Percentiles rank a stretch among this genome's conserved stretches.
These are phyloP conservation scores for Acrocyrtus sp. DNA, from an alignment of 2,888 invertebrate genomes.

Conservation along the genomic window DNA sequence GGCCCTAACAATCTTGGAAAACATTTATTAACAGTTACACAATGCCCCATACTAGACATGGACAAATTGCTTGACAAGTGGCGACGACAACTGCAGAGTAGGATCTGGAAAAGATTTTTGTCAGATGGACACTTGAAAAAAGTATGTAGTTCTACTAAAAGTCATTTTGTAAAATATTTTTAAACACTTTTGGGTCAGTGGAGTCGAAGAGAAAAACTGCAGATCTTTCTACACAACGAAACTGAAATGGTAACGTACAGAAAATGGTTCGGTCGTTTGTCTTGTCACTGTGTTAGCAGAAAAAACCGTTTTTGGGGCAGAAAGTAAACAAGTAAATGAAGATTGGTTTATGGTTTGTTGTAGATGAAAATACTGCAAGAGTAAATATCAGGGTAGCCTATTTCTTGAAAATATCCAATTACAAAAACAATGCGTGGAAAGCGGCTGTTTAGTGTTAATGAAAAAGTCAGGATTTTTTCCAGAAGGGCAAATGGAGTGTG, in stretches of 20 bases:
- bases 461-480: slow-evolving; percentile 1
- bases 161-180: no score
- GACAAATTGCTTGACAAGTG: slow-evolving; percentile 34
- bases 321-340: slow-evolving; percentile 32
- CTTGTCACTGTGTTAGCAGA: no score
- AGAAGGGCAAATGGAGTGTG: slow-evolving; percentile 15
- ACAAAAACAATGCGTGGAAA: slow-evolving; percentile 20
- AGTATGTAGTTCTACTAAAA: no score
- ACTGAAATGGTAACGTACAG: no score
- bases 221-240: no score
- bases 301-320: slow-evolving; percentile 28
- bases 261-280: no score
- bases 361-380: not conserved
- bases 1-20: no score
- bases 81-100: slow-evolving; percentile 32
- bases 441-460: slow-evolving; percentile 31
- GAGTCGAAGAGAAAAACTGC: no score
- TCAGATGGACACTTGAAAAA: no score
- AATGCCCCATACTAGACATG: slow-evolving; percentile 4
- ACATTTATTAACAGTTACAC: no score
- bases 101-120: no score
- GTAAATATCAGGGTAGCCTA: slow-evolving; percentile 3
- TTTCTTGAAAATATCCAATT: slow-evolving; percentile 25
- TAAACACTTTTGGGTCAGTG: no score
- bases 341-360: not conserved